Evolutionary conservation across 2,113 vertebrate species (phyloP).

Genomic region (Micronycteris hirsuta): DNA sequence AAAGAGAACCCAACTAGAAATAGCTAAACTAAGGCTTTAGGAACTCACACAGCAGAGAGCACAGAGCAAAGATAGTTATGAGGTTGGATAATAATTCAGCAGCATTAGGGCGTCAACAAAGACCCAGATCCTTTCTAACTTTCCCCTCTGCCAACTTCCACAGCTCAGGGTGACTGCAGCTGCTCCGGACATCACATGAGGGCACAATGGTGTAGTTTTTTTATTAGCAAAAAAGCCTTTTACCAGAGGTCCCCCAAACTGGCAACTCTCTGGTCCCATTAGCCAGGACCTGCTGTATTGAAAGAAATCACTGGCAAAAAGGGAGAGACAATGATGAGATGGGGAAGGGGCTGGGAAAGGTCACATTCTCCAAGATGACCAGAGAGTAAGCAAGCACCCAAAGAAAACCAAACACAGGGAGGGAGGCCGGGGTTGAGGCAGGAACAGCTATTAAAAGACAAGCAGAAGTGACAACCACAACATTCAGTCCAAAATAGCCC

Average conservation of each 20-base stretch:
- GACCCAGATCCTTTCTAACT: neutral
- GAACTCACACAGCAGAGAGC: neutral
- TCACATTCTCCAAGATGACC: neutral
- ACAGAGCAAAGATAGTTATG: neutral
- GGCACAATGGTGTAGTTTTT: neutral
- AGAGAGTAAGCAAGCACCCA: neutral
- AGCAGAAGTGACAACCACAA: neutral
- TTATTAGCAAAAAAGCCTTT: neutral
- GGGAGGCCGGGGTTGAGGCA: neutral
- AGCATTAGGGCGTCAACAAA: neutral
- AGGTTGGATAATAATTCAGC: neutral
- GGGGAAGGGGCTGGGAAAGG: neutral
- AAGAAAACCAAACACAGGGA: neutral
- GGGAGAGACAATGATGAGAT: neutral
- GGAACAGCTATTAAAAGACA: neutral
- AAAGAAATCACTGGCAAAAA: neutral
- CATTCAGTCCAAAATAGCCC: neutral
- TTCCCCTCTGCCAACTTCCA: neutral
- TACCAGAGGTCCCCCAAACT: neutral
- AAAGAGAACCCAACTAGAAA: neutral
- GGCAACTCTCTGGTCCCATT: neutral
- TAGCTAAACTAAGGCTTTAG: neutral
- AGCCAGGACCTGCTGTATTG: neutral
- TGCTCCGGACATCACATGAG: neutral
- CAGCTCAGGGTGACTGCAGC: neutral